A percentile compares a stretch with the other conserved stretches of the same genome.
These are phyloP conservation scores for Seladonia tumulorum DNA, from an alignment of 2,888 invertebrate genomes.

Conservation along the genomic window DNA sequence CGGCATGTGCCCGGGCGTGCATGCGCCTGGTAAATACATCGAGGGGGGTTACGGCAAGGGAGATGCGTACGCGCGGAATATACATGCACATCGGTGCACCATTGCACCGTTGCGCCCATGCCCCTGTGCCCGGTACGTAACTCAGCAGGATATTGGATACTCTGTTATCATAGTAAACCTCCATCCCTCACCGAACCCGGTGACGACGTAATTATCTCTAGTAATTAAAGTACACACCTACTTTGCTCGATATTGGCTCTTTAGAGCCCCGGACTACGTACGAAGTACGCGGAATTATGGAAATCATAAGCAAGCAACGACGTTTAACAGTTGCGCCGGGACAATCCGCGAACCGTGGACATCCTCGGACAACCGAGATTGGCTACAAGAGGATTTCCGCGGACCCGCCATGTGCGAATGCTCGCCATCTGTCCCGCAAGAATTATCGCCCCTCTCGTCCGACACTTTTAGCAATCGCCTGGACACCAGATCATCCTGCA, in stretches of 20 bases:
- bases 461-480: background rate
- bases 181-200: slow-evolving; percentile 65
- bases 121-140: slow-evolving; percentile 58
- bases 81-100: slow-evolving; percentile 28
- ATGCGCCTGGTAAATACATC: slow-evolving; percentile 51
- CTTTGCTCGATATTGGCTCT: slow-evolving; percentile 70
- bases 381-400: background rate
- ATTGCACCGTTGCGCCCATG: slow-evolving; percentile 17
- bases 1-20: slow-evolving; percentile 33
- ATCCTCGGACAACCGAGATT: slow-evolving; percentile 6
- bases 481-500: background rate
- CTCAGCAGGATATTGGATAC: slow-evolving; percentile 73
- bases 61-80: slow-evolving; percentile 34
- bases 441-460: background rate
- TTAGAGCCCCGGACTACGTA: slow-evolving; percentile 50
- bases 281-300: slow-evolving; percentile 63
- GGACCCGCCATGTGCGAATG: background rate
- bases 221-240: slow-evolving; percentile 74
- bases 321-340: slow-evolving; percentile 37
- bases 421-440: background rate
- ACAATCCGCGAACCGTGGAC: background rate
- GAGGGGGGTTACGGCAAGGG: background rate
- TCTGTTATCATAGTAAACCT: slow-evolving; percentile 74
- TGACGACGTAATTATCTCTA: slow-evolving; percentile 75
- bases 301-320: slow-evolving; percentile 62